These are phyloP conservation scores for Lordiphosa fenestrarum DNA, from an alignment of 2,888 invertebrate genomes.

Conservation along the genomic window DNA sequence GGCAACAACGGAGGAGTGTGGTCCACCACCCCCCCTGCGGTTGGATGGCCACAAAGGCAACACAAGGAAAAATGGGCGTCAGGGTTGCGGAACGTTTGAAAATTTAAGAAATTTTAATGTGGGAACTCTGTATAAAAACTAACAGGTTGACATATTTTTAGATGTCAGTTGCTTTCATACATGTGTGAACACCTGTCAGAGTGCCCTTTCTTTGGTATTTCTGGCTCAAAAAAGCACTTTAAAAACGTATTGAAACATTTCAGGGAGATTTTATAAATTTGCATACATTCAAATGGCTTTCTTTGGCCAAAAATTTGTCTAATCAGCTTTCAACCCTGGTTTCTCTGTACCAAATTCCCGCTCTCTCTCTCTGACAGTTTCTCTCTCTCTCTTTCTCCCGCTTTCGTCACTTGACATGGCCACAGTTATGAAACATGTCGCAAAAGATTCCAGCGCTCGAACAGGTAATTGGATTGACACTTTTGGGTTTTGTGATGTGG, in stretches of 20 bases:
- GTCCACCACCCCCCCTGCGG: too few relatives aligned
- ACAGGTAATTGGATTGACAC: conserved; percentile 79
- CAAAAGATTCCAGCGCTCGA: conserved; percentile 75
- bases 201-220: too few relatives aligned
- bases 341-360: conserved; percentile 1
- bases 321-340: conserved; percentile 5
- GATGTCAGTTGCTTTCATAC: too few relatives aligned
- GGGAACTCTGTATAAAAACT: too few relatives aligned
- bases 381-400: conserved; percentile 8
- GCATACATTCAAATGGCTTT: neutral
- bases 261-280: neutral
- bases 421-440: conserved; percentile 75
- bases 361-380: neutral
- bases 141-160: too few relatives aligned
- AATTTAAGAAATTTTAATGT: too few relatives aligned
- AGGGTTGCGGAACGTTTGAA: conserved; percentile 14
- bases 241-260: too few relatives aligned
- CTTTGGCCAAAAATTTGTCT: too few relatives aligned
- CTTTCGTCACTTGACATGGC: conserved; percentile 38
- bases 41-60: conserved; percentile 14
- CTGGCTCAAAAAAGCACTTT: too few relatives aligned
- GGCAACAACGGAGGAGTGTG: conserved; percentile 42
- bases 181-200: too few relatives aligned
- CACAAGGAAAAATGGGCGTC: neutral
- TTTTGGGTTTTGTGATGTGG: conserved; percentile 65